Percentiles rank a stretch among this genome's conserved stretches.
These are phyloP conservation scores for Sinhomidia bicolor DNA, from an alignment of 2,888 invertebrate genomes.

Conservation along the genomic window DNA sequence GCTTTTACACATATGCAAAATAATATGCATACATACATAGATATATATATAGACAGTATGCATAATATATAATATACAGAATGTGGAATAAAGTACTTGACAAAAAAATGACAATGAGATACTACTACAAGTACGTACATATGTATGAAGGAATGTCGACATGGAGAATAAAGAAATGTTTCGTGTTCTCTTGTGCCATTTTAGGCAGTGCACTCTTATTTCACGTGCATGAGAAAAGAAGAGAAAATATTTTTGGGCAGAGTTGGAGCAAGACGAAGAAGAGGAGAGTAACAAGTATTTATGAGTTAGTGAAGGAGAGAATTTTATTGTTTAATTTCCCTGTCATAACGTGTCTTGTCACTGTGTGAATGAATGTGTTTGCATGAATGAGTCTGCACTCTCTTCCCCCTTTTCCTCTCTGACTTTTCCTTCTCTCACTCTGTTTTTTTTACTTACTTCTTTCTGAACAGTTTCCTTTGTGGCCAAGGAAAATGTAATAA, in stretches of 20 bases:
- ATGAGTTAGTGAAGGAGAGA: constrained; percentile 40
- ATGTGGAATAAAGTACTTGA: too few species aligned
- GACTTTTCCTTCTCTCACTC: neutral
- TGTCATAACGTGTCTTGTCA: constrained; percentile 49
- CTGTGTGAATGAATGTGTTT: constrained; percentile 12
- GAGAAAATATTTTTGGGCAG: neutral
- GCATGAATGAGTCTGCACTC: constrained; percentile 3
- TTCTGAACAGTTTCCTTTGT: neutral
- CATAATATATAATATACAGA: neutral
- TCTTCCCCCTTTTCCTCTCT: neutral
- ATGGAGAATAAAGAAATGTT: neutral
- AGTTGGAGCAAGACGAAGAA: neutral
- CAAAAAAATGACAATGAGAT: too few species aligned
- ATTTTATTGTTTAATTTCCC: constrained; percentile 52
- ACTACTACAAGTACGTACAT: neutral
- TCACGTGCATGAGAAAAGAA: too few species aligned
- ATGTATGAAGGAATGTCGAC: neutral
- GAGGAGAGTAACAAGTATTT: constrained; percentile 14
- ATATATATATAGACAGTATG: neutral
- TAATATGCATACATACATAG: neutral
- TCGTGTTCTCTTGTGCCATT: too few species aligned
- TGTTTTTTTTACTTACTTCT: too few species aligned
- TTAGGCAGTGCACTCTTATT: too few species aligned
- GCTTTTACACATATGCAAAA: neutral
- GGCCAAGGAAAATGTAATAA: constrained; percentile 25